Base-by-base conservation (phyloP, 1,140 invertebrate genomes). In the Euura saliciscinereae region DNA sequence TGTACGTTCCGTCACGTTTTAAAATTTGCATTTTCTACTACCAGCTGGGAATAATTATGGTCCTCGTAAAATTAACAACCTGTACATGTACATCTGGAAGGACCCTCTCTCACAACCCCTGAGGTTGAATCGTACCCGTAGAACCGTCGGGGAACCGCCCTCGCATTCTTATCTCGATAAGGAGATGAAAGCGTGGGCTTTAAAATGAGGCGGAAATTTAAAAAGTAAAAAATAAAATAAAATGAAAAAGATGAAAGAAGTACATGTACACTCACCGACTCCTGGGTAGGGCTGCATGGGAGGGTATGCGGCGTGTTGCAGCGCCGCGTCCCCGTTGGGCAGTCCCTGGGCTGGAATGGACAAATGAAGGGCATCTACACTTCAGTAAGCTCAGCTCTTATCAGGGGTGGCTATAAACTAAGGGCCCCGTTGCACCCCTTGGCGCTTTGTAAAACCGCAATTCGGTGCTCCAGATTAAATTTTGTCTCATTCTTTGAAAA, bases 281-380 rank as follows among this genome's bases (percentile, higher is more conserved):
- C 95, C 82, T 76, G 95, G 93, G 89, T 97, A 97, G 74, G 95
- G 93, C 88, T 95, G 95, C 89, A 97, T 95, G 82, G 94, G 93
- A 75, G 95, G 90, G 89, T 96, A 97, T 78, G 93, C 93, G 77
- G 93, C 92, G 87, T 95, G 94, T 85, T 95, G 94, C 73, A 96
- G 89, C 65, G 95, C 93, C 73, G 90, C 90, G 78, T 97, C 96
- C 76, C 96, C 96, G 87, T 97, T 97, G 77, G 94, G 92, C 83
- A 97, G 89, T 76, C 94, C 94, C 89, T 96, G 94, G 79, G 95
- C 94, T 90, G 94, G 92, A 90, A 96, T 94, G 84, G 93, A 94
- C 87, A 95, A 85, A 89, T 91, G 90, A 82, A 91, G 89, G 85
- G 88, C 88, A 90, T 91, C 90, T 91, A 90, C 84, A 89, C 86